Base-by-base conservation (phyloP, 1,140 invertebrate genomes). In the Drosophila repletoides region DNA sequence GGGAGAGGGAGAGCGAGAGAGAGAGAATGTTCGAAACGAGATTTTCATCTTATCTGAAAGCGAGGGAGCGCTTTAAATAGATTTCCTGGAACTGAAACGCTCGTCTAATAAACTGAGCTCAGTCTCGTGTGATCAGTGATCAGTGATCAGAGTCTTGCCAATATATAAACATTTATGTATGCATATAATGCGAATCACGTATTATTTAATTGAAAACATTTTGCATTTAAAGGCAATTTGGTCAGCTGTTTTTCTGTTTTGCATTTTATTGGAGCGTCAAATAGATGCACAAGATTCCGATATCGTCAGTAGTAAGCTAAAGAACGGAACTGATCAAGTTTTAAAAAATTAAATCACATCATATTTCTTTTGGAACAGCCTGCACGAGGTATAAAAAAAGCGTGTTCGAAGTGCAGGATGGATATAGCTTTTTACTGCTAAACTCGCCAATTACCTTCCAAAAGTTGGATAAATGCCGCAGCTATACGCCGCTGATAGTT, bases 401-500 rank as follows among this genome's bases (percentile, higher is more conserved):
- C 10, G 29, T 88, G 12, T 88, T 70, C 12, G 84, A 88, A 5
- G 56, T 67, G 17, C 51, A 53, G 10, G 49, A 55, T 1, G 67
- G 68, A 1, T 84, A 80, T 22, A 74, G 64, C 9, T 61, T 55
- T 9, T 49, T 76, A 1, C 4, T 71, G 2, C 69, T 46, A 5
- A 41, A 19, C 7, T 60, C 66, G 0, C 34, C 52, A 5, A 55
- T 67, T 14, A 51, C 49, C 10, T 45, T 41, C 7, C 71, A 67
- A 24, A 68, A 48, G 6, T 15, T 69, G 17, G 71, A 88, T 55
- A 63, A 66, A 14, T 88, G 87, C 46, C 63, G 31, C 1, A 72
- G 48, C 36, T 79, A 77, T 19, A 65, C 69, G 24, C 71, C 74
- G 0, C 55, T 84, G 0, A 80, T 89, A 12, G 41, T 80, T 3